Evolutionary conservation across 2,888 invertebrate genomes (phyloP).

Genomic region (Ormyrus rosae): DNA sequence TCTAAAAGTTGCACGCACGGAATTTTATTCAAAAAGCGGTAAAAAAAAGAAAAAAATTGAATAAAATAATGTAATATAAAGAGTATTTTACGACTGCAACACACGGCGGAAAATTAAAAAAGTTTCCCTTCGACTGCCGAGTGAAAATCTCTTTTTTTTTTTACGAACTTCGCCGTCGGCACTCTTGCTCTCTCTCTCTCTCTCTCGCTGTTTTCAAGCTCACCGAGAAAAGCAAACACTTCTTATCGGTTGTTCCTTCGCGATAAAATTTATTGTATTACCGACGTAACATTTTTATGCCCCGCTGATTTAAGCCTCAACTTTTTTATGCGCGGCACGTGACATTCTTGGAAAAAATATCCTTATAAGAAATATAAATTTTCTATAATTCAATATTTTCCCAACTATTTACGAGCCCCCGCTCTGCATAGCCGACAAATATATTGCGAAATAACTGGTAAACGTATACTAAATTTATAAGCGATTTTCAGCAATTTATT

Average conservation of each 20-base stretch:
- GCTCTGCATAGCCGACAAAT: no score
- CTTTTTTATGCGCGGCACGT: conserved; percentile 36
- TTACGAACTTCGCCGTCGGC: conserved; percentile 23
- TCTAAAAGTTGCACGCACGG: background rate
- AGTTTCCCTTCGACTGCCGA: conserved; percentile 11
- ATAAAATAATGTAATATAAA: conserved; percentile 18
- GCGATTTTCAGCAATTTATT: no score
- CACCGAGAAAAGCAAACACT: conserved; percentile 41
- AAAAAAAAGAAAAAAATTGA: conserved; percentile 10
- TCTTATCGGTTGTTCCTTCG: conserved; percentile 50
- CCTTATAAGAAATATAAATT: conserved; percentile 2
- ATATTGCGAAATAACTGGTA: no score
- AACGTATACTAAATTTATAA: no score
- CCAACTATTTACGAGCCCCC: background rate
- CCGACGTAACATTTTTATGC: conserved; percentile 38
- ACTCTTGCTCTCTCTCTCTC: background rate
- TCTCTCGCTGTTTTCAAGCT: conserved; percentile 18
- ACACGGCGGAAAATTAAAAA: conserved; percentile 47
- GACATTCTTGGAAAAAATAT: conserved; percentile 16
- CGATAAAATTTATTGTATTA: conserved; percentile 54
- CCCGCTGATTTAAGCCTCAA: conserved; percentile 33
- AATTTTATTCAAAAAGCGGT: conserved; percentile 31
- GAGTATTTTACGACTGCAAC: conserved; percentile 26
- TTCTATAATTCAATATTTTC: conserved; percentile 2
- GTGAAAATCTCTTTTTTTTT: conserved; percentile 19